Conservation (phyloP, 1,140 invertebrate species). For the Ylistrum balloti region DNA sequence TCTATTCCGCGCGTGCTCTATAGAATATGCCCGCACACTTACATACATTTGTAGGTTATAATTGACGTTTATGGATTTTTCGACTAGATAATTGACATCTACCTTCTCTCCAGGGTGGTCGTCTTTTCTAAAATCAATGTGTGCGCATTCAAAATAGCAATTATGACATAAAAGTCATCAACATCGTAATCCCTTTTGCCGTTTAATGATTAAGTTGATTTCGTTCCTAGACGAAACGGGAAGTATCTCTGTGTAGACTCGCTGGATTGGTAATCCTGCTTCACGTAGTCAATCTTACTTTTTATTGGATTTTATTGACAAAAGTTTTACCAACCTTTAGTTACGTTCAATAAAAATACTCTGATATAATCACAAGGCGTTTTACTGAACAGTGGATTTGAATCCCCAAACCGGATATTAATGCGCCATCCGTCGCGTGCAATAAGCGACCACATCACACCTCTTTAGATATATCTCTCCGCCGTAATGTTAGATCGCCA, state of each 20-base stretch:
- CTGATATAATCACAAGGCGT: constrained; percentile 2
- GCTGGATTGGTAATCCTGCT: background rate
- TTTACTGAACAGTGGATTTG: background rate
- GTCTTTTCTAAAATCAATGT: background rate
- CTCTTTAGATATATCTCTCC: constrained; percentile 6
- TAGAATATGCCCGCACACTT: too few relatives aligned
- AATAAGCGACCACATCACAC: background rate
- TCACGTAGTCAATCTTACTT: background rate
- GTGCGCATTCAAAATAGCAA: background rate
- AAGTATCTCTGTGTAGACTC: background rate
- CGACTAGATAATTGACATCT: background rate
- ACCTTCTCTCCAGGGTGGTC: background rate
- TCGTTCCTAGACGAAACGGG: background rate
- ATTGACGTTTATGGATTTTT: too few relatives aligned
- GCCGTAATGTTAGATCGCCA: background rate
- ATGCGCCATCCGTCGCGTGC: constrained; percentile 1
- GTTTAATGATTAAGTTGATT: background rate
- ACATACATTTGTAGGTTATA: too few relatives aligned
- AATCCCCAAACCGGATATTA: constrained; percentile 21
- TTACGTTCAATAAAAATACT: background rate
- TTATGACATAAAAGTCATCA: background rate
- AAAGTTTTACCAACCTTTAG: background rate
- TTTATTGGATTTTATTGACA: constrained; percentile 33
- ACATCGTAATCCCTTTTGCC: background rate
- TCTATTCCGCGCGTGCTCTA: too few relatives aligned